Percentiles rank a stretch among this genome's conserved stretches.
These are phyloP conservation scores for Ceuthmochares aereus DNA, from an alignment of 2,113 vertebrate species.

Conservation along the genomic window DNA sequence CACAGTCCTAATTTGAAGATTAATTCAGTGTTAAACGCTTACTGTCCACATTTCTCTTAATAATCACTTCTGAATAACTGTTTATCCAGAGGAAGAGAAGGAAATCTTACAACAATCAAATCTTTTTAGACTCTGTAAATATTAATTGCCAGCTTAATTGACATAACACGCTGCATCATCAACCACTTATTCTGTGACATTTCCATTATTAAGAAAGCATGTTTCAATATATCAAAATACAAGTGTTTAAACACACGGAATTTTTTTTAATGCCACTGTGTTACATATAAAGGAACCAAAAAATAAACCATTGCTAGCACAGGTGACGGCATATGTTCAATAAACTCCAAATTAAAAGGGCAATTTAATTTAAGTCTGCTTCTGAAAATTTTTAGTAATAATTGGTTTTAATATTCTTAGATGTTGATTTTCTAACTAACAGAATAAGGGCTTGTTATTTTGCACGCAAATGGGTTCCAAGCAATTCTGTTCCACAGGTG, in stretches of 20 bases:
- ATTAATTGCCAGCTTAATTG: background rate
- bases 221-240: background rate
- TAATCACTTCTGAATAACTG: background rate
- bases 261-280: background rate
- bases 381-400: background rate
- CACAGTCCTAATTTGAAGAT: background rate
- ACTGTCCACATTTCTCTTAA: background rate
- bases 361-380: background rate
- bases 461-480: fast-evolving
- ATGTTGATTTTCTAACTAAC: background rate
- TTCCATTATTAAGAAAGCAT: background rate
- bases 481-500: background rate
- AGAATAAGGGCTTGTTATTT: background rate
- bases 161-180: background rate
- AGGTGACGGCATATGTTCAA: background rate
- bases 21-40: background rate
- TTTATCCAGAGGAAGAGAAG: background rate
- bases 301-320: background rate
- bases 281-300: background rate
- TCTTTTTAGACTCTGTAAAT: background rate
- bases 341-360: background rate
- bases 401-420: background rate
- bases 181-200: background rate
- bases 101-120: background rate
- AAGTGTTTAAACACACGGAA: background rate